Evolutionary conservation across 2,113 vertebrate genomes (phyloP), one percentile per base, ranked within the genome.

Genomic region (Toxotes chatareus): DNA sequence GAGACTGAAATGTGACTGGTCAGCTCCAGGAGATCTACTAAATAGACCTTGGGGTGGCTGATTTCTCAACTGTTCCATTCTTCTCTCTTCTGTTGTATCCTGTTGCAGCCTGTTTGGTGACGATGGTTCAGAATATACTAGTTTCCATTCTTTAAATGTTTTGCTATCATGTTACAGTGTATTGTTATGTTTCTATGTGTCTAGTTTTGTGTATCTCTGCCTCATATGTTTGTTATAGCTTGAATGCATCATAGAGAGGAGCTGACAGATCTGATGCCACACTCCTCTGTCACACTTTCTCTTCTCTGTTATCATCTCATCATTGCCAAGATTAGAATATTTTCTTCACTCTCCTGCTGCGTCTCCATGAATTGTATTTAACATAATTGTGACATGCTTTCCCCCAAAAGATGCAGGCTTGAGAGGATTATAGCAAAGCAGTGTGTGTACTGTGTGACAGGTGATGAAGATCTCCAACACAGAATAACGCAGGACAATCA

Each of bases 301-400:
- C 55, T 64, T 68, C 51, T 84, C 82, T 87, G 72, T 87, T 89
- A 89, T 90, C 86, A 79, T 90, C 79, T 88, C 85, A 77, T 86
- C 80, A 64, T 86, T 66, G 76, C 65, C 72, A 68, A 89, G 88
- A 91, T 91, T 84, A 90, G 68, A 89, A 75, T 79, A 79, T 51
- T 81, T 86, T 80, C 66, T 46, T 77, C 38, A 23, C 79, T 76
- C 46, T 74, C 80, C 88, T 67, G 81, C 81, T 93, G 89, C 10
- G 56, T 82, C 80, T 86, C 83, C 68, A 31, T 72, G 57, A 86
- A 67, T 59, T 59, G 57, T 36, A 63, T 73, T 83, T 63, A 74
- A 86, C 64, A 60, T 53, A 76, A 72, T 13, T 65, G 67, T 59
- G 72, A 85, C 61, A 85, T 19, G 77, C 32, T 69, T 69, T 81